Evolutionary conservation across 2,888 invertebrate species (phyloP).

Genomic region (Pegoplata infirma): DNA sequence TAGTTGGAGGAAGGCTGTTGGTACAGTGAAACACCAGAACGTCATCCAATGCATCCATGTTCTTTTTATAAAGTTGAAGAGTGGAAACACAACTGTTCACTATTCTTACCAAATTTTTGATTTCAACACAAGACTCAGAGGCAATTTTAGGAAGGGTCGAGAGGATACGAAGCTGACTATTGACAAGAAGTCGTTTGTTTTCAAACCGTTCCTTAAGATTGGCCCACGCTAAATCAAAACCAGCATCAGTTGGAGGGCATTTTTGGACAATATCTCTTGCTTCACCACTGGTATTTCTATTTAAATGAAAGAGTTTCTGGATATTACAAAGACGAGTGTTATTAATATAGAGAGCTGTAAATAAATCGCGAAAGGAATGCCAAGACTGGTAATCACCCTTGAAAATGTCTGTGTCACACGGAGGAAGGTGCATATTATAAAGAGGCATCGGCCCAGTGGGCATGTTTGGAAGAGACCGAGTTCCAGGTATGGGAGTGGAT

Average conservation of each 20-base stretch:
- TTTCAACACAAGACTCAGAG: neutral
- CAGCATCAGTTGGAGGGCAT: neutral
- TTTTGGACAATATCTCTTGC: constrained; percentile 10
- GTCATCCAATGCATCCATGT: neutral
- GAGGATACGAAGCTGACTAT: neutral
- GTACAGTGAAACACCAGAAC: neutral
- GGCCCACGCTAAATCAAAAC: constrained; percentile 16
- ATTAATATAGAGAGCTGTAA: no score
- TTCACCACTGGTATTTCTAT: constrained; percentile 3
- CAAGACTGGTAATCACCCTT: no score
- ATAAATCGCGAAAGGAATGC: no score
- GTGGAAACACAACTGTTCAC: neutral
- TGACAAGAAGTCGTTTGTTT: neutral
- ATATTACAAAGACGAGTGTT: no score
- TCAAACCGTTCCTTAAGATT: neutral
- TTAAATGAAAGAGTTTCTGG: constrained; percentile 3
- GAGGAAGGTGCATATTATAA: no score
- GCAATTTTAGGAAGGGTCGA: neutral
- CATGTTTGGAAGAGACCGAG: no score
- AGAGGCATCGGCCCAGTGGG: no score
- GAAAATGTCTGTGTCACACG: no score
- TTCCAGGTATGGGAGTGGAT: no score
- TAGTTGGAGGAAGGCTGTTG: neutral
- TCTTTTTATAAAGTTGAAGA: neutral
- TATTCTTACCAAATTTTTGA: neutral